Evolutionary conservation across 2,113 vertebrate species (phyloP).

Genomic region (Lagopus muta): DNA sequence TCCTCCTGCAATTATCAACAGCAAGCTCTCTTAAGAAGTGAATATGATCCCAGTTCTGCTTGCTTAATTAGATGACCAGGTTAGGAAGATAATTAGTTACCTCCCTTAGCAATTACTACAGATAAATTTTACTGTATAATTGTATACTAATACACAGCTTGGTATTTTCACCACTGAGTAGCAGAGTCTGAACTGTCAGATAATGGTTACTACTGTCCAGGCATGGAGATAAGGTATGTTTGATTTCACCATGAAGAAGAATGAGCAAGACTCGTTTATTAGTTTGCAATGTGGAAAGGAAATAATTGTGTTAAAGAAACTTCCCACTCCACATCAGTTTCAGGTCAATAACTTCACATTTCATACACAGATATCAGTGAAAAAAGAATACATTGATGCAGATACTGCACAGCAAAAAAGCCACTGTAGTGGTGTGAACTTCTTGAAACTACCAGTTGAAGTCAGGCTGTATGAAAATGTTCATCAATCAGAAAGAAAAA

Average conservation of each 20-base stretch:
- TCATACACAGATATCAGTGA: neutral
- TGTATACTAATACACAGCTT: neutral
- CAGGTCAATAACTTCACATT: neutral
- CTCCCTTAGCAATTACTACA: neutral
- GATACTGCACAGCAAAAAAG: neutral
- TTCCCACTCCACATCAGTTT: neutral
- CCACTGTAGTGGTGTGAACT: neutral
- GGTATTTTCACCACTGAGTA: neutral
- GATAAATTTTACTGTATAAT: neutral
- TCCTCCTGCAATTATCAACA: neutral
- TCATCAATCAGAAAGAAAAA: neutral
- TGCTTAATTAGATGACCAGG: neutral
- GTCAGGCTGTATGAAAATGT: neutral
- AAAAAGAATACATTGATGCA: neutral
- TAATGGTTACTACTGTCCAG: neutral
- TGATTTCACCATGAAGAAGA: neutral
- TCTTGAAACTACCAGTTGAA: neutral
- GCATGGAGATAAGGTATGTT: accelerated
- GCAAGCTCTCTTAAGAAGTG: neutral
- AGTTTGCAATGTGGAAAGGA: neutral
- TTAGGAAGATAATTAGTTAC: neutral
- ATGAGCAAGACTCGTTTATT: neutral
- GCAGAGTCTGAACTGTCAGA: neutral
- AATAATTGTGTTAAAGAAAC: neutral
- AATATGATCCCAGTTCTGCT: neutral